Evolutionary conservation across 2,888 invertebrate genomes (phyloP), one percentile per base, ranked within the genome.

Genomic region (Andrena bicolor): DNA sequence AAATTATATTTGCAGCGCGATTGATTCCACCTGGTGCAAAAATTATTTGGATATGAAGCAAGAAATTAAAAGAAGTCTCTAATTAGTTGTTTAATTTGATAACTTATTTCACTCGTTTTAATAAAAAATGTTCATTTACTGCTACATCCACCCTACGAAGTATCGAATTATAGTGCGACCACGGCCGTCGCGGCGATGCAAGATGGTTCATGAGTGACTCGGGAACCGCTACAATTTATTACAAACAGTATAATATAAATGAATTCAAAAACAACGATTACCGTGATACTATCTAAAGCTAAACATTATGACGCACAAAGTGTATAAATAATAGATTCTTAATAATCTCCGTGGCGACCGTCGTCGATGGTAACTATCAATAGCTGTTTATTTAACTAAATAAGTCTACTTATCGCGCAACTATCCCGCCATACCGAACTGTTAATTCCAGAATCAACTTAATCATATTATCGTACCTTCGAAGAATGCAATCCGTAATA

Each of bases 401-500:
- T 58, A 56, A 51, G 20, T n/a, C 20, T 63, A 72, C 66, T 63
- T 26, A 48, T 83, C 65, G 72, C 61, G 32, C 28, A 83, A 76
- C 56, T 23, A 16, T 26, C 32, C 61, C 26, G 75, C 53, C 58
- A 41, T n/a, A 13, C 56, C 23, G 10, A 26, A 3, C 51, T 30
- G 61, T 16, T 32, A 32, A 8, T 20, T 32, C 16, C 23, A 28
- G 2, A 58, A 28, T n/a, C 16, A 32, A 30, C 32, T 41, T 48
- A 35, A 28, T 23, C 48, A 23, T 7, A 35, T 20, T 4, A 41
- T 35, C 75, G 23, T 82, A 86, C 86, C 87, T 86, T 49, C 41
- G 23, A 16, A 8, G 23, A 58, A 51, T 8, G 64, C 58, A 77
- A 80, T 83, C 86, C 78, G 32, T 53, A 16, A n/a, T 26, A 41